These are phyloP conservation scores for Sarcophaga rosellei DNA, from an alignment of 2,888 invertebrate genomes.

Conservation along the genomic window DNA sequence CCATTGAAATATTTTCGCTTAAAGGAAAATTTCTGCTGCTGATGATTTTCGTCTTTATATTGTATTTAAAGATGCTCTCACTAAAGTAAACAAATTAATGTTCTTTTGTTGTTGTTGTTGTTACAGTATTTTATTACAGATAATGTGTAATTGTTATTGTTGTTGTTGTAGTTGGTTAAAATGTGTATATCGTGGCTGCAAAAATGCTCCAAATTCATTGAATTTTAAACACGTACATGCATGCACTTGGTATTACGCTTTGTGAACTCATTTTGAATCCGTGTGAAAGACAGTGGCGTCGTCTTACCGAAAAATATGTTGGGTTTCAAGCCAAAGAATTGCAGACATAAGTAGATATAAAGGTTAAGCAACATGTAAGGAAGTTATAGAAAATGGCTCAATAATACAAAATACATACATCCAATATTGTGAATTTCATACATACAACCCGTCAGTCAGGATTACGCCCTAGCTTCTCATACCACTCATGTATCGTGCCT, in stretches of 20 bases:
- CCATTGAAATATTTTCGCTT: neutral
- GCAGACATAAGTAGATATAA: too few relatives aligned
- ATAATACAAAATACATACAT: too few relatives aligned
- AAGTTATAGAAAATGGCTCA: too few relatives aligned
- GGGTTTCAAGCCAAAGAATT: too few relatives aligned
- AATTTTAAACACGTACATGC: constrained; percentile 29
- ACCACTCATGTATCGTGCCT: too few relatives aligned
- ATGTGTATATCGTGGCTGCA: constrained; percentile 17
- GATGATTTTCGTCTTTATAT: constrained; percentile 9
- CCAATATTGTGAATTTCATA: too few relatives aligned
- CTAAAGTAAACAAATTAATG: constrained; percentile 28
- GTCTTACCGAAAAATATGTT: neutral
- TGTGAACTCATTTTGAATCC: constrained; percentile 15
- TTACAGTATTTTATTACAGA: constrained; percentile 27
- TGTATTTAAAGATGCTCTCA: constrained; percentile 30
- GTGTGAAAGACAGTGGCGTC: constrained; percentile 27
- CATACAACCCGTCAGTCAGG: too few relatives aligned
- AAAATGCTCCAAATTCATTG: constrained; percentile 57
- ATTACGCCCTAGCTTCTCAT: too few relatives aligned
- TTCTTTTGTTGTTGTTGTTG: constrained; percentile 3
- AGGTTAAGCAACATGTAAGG: too few relatives aligned
- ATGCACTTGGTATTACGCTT: constrained; percentile 20
- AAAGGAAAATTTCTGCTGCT: neutral
- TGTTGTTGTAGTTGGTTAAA: constrained; percentile 34
- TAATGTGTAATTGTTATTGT: constrained; percentile 32